Conservation (phyloP, 2,797 vertebrate species). For the Manis pentadactyla region DNA sequence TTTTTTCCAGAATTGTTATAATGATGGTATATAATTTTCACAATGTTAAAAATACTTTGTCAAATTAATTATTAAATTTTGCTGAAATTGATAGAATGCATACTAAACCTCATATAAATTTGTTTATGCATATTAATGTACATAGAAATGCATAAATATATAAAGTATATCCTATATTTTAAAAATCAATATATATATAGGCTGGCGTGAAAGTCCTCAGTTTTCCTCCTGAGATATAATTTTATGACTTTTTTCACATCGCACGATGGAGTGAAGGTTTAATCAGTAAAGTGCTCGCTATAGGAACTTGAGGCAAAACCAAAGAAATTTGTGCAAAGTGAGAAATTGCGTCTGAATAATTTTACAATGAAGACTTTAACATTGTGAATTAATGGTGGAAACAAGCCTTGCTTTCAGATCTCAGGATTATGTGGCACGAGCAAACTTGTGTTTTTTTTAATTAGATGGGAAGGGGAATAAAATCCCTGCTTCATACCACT, state of each 20-base stretch:
- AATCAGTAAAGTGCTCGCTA: too few relatives aligned
- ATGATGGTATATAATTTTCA: neutral
- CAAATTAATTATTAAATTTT: neutral
- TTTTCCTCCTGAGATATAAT: neutral
- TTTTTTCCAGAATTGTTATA: neutral
- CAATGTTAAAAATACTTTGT: neutral
- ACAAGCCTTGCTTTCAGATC: neutral
- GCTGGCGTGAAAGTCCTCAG: too few relatives aligned
- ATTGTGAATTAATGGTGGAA: neutral
- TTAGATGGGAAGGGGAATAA: neutral
- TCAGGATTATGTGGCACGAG: neutral
- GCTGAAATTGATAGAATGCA: neutral
- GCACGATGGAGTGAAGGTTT: too few relatives aligned
- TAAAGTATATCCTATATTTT: neutral
- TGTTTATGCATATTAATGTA: too few relatives aligned
- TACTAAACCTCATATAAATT: neutral
- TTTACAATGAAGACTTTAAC: neutral
- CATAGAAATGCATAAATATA: neutral
- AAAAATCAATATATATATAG: accelerated
- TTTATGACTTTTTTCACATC: neutral
- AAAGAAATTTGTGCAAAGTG: neutral
- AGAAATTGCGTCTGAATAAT: neutral
- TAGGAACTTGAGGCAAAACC: neutral
- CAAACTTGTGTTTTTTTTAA: neutral
- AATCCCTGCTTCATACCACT: neutral